Evolutionary conservation across 2,113 vertebrate species (phyloP).

Genomic region (human (Homo sapiens)): DNA sequence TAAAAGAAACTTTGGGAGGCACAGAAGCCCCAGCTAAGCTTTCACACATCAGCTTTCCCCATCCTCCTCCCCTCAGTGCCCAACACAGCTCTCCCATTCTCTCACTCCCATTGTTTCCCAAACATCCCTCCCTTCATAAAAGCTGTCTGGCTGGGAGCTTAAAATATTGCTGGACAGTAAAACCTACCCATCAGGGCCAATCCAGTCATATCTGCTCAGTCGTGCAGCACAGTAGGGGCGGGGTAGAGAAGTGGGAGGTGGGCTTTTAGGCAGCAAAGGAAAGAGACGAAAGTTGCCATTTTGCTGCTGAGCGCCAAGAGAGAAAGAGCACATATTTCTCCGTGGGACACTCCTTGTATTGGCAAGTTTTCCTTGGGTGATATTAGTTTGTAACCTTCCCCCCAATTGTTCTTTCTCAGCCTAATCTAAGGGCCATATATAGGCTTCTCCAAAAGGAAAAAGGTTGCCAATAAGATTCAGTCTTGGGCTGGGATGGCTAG

Average conservation of each 20-base stretch:
- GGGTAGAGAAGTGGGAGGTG: slow-evolving; percentile 78
- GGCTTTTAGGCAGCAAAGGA: slow-evolving; percentile 93
- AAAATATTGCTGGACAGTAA: slow-evolving; percentile 96
- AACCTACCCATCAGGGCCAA: slow-evolving; percentile 96
- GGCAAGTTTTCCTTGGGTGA: slow-evolving; percentile 92
- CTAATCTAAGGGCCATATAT: background rate
- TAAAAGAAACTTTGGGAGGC: slow-evolving; percentile 48
- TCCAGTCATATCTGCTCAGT: slow-evolving; percentile 98
- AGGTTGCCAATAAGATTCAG: background rate
- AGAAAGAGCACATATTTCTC: slow-evolving; percentile 86
- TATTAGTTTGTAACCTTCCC: slow-evolving; percentile 65
- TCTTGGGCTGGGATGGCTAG: background rate
- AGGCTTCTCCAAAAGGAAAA: background rate
- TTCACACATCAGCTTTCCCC: slow-evolving; percentile 51
- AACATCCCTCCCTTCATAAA: slow-evolving; percentile 93
- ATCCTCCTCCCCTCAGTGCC: slow-evolving; percentile 74
- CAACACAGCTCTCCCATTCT: slow-evolving; percentile 80
- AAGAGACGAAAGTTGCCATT: slow-evolving; percentile 93
- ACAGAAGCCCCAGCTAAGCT: slow-evolving; percentile 67
- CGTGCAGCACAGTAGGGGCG: slow-evolving; percentile 90
- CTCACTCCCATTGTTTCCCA: slow-evolving; percentile 91
- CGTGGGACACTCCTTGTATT: slow-evolving; percentile 86
- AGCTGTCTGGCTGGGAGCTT: slow-evolving; percentile 98
- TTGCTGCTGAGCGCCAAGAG: slow-evolving; percentile 89
- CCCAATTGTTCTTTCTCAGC: slow-evolving; percentile 34